Evolutionary conservation across 2,888 invertebrate genomes (phyloP).

Genomic region (Beris morrisii): DNA sequence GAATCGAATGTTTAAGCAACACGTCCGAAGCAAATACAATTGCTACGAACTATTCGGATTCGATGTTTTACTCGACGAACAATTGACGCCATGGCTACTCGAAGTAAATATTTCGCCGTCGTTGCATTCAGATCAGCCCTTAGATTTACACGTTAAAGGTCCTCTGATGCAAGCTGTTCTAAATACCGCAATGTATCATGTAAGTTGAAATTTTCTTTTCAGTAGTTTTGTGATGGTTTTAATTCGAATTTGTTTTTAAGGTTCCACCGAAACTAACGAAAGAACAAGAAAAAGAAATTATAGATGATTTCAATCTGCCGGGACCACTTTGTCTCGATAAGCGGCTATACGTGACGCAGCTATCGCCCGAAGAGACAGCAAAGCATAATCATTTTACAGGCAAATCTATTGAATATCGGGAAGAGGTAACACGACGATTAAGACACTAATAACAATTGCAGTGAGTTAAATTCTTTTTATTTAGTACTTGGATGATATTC

Average conservation of each 20-base stretch:
- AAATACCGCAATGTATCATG: constrained; percentile 89
- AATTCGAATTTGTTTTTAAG: constrained; percentile 37
- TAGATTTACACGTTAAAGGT: constrained; percentile 92
- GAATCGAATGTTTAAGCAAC: constrained; percentile 70
- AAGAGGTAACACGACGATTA: constrained; percentile 44
- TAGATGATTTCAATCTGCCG: constrained; percentile 53
- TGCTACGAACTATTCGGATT: constrained; percentile 96
- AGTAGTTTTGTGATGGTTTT: not conserved
- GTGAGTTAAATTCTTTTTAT: no score
- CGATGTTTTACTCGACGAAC: constrained; percentile 89
- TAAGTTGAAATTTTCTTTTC: constrained; percentile 58
- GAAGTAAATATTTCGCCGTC: constrained; percentile 93
- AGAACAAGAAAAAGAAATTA: constrained; percentile 52
- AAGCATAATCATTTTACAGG: constrained; percentile 57
- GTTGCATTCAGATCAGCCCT: constrained; percentile 81
- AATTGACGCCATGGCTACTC: constrained; percentile 91
- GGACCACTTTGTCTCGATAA: constrained; percentile 67
- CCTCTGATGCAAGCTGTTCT: constrained; percentile 87
- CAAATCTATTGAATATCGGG: constrained; percentile 51
- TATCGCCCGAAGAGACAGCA: constrained; percentile 69
- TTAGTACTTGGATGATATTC: constrained; percentile 73
- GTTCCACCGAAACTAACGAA: constrained; percentile 54
- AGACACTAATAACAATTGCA: no score
- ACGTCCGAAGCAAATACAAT: constrained; percentile 78
- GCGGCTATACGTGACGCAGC: constrained; percentile 67